Evolutionary conservation across 2,113 vertebrate genomes (phyloP), one percentile per base, ranked within the genome.

Genomic region (Saguinus midas): DNA sequence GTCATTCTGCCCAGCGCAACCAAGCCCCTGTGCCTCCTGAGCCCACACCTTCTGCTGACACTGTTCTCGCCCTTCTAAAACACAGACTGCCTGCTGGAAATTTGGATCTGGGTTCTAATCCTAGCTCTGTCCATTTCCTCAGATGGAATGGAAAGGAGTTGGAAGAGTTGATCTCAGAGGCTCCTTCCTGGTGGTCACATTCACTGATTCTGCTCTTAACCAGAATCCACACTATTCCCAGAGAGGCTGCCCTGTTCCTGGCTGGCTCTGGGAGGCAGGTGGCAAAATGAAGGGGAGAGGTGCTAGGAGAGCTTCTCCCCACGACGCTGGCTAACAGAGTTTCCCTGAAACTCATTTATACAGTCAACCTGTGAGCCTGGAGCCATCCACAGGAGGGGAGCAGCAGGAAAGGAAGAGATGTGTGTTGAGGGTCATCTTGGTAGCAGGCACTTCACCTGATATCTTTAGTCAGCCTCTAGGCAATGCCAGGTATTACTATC

Each of bases 1-100:
- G 91, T 6, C 37, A 16, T 66, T 43, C 12, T 17, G 61, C 45
- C 45, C 27, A 35, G 8, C 17, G 52, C 7, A 3, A 43, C 23
- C 35, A 23, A 12, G 75, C 9, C 32, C 1, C 0, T 0, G 11
- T 11, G 11, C 11, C 32, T n/a, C 6, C 85, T 61, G 40, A n/a
- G 12, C 50, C 75, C 20, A 16, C 20, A 11, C 14, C 14, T 32
- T 37, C 35, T 29, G 7, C 80, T 20, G 16, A 48, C 61, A 3
- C 7, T 57, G 8, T n/a, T 20, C 5, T 35, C 11, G 50, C 23
- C 16, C 68, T 12, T 25, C 18, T 1, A 52, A 35, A 9, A 32
- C 35, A 27, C 29, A 32, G 75, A 25, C 43, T 0, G 5, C 25
- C 89, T 76, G 25, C 43, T 50, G 64, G 20, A 57, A 23, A 21